Evolutionary conservation across 2,113 vertebrate genomes (phyloP).

Genomic region (Ceratotherium simum): DNA sequence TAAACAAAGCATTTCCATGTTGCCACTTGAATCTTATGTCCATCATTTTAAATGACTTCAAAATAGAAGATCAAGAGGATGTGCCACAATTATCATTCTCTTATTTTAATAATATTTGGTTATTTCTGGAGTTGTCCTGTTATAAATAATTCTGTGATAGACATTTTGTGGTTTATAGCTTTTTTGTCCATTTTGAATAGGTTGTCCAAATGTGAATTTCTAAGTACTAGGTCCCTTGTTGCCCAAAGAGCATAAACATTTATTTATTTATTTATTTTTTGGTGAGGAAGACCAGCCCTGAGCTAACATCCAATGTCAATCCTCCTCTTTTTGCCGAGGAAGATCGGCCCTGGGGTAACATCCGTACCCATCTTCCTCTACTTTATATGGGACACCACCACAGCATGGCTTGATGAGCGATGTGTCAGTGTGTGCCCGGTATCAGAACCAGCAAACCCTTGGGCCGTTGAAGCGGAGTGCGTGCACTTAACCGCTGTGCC

Average conservation of each 20-base stretch:
- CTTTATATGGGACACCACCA: too few relatives aligned
- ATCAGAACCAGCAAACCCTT: too few relatives aligned
- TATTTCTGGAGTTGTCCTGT: not conserved
- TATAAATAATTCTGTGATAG: not conserved
- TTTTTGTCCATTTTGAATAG: not conserved
- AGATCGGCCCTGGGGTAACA: too few relatives aligned
- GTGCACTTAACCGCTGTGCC: too few relatives aligned
- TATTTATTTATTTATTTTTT: not conserved
- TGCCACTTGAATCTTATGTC: not conserved
- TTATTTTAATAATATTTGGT: not conserved
- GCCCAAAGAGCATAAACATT: not conserved
- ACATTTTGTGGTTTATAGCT: not conserved
- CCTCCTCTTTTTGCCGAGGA: too few relatives aligned
- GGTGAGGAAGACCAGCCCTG: too few relatives aligned
- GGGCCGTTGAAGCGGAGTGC: too few relatives aligned
- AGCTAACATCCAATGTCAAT: too few relatives aligned
- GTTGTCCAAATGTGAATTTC: conserved; percentile 5
- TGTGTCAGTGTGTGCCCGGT: too few relatives aligned
- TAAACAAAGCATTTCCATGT: not conserved
- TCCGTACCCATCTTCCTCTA: too few relatives aligned
- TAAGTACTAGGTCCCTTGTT: not conserved
- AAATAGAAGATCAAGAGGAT: not conserved
- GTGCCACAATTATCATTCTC: not conserved
- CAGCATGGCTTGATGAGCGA: too few relatives aligned
- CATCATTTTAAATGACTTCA: conserved; percentile 27